Percentiles rank a stretch among this genome's conserved stretches.
phyloP scores from a whole-genome alignment of 2,797 vertebrate genomes.

The Garrulus glandarius region DNA sequence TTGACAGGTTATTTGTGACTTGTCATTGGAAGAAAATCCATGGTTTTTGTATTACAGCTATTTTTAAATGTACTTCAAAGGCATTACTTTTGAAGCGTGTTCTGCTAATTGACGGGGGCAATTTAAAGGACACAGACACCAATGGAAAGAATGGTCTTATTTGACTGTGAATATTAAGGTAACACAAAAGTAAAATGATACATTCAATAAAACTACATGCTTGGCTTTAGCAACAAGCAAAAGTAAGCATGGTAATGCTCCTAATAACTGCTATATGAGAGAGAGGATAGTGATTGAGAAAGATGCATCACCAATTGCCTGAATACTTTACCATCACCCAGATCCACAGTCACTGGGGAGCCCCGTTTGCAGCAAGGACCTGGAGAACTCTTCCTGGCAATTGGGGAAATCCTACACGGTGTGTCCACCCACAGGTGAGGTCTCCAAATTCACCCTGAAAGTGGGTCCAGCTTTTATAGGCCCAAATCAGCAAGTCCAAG shows the following conservation, averaged over 20 bases:
- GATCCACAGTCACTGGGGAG: rapidly evolving
- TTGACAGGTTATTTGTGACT: neutral
- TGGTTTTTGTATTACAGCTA: neutral
- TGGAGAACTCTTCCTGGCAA: neutral
- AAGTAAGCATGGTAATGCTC: neutral
- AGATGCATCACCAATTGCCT: neutral
- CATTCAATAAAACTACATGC: neutral
- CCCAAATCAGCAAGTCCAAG: neutral
- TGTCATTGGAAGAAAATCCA: neutral
- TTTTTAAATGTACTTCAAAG: neutral
- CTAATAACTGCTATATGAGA: neutral
- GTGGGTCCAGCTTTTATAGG: neutral
- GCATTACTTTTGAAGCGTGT: neutral
- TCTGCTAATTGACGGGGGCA: rapidly evolving
- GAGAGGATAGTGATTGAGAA: neutral
- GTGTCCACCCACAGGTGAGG: neutral
- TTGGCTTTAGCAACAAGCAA: neutral
- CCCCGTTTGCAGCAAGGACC: rapidly evolving
- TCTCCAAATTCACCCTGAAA: neutral
- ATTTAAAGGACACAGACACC: neutral
- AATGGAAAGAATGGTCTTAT: neutral
- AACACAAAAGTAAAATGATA: neutral
- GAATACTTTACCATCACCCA: neutral
- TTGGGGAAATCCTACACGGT: rapidly evolving
- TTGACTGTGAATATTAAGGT: neutral